A percentile compares a stretch with the other conserved stretches of the same genome.
These are phyloP conservation scores for Sphenopsis melanotis DNA, from an alignment of 2,797 vertebrate genomes.

Conservation along the genomic window DNA sequence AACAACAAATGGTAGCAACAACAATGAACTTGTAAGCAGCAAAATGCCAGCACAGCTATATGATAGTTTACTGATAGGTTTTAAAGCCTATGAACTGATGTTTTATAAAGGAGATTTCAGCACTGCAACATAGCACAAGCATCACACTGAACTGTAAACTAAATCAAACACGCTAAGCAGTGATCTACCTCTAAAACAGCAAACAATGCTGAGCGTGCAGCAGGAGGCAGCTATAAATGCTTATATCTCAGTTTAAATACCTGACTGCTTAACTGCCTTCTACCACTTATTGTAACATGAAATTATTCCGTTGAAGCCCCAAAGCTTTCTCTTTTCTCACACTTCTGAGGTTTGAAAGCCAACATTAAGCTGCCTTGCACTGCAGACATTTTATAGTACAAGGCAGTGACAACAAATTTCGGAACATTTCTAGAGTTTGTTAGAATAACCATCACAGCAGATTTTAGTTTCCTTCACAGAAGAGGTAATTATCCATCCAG, in stretches of 20 bases:
- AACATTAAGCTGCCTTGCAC: not conserved
- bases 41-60: not conserved
- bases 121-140: not conserved
- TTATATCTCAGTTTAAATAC: not conserved
- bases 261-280: not conserved
- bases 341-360: not conserved
- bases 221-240: not conserved
- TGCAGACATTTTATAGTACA: not conserved
- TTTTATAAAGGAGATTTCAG: not conserved
- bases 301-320: not conserved
- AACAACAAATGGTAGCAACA: not conserved
- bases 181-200: not conserved
- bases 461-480: not conserved
- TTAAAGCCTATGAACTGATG: not conserved
- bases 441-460: not conserved
- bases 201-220: not conserved
- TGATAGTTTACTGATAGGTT: not conserved
- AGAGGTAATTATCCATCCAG: not conserved
- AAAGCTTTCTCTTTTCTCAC: not conserved
- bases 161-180: not conserved
- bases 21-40: not conserved
- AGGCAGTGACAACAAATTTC: not conserved
- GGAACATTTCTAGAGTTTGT: not conserved
- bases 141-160: not conserved
- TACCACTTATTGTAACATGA: not conserved